Evolutionary conservation across 92 coral and sea anemone species (phyloP).

Genomic region (Nematostella vectensis): DNA sequence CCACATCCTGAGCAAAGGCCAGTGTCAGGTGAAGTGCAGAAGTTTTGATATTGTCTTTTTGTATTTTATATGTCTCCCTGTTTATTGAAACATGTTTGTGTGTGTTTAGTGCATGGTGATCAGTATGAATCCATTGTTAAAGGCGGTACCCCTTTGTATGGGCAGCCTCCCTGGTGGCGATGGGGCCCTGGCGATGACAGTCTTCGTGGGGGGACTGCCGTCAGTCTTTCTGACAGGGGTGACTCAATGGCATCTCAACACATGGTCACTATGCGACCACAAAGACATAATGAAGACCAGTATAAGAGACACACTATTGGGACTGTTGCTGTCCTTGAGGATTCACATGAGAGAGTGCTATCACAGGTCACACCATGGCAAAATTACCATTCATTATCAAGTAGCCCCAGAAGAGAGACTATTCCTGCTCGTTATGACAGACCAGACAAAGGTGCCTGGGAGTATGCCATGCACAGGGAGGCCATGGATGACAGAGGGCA

Average conservation of each 20-base stretch:
- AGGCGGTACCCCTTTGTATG: constrained; percentile 71
- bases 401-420: too few relatives aligned
- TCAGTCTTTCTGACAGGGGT: not conserved
- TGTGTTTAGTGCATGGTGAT: constrained; percentile 25
- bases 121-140: constrained; percentile 40
- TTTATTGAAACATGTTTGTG: too few relatives aligned
- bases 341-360: constrained; percentile 27
- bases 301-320: constrained; percentile 38
- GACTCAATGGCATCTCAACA: not conserved
- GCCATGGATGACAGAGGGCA: not conserved
- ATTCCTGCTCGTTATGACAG: constrained; percentile 35
- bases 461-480: constrained; percentile 3
- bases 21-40: too few relatives aligned
- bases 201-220: too few relatives aligned
- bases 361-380: constrained; percentile 30
- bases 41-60: too few relatives aligned
- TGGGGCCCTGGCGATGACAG: constrained; percentile 83
- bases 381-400: constrained; percentile 1
- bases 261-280: not conserved
- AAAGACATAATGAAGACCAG: too few relatives aligned
- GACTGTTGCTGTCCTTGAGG: constrained; percentile 36
- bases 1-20: too few relatives aligned
- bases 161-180: constrained; percentile 95
- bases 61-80: too few relatives aligned
- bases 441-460: constrained; percentile 14